Evolutionary conservation across 2,888 invertebrate species (phyloP).

Genomic region (Ornithoptera priamus): DNA sequence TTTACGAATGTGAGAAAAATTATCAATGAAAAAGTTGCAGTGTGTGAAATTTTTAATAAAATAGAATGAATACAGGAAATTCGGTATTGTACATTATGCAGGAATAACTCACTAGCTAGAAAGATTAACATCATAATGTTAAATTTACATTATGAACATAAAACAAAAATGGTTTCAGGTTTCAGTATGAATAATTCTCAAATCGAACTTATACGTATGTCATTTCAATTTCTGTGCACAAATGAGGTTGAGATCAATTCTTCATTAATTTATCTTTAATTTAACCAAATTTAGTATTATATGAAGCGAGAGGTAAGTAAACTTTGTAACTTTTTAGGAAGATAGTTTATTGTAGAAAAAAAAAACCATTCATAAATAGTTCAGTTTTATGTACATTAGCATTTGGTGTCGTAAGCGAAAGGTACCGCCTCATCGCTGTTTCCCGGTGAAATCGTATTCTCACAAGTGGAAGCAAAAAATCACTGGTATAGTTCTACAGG

Average conservation of each 20-base stretch:
- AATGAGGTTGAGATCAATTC: too few relatives aligned
- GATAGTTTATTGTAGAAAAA: neutral
- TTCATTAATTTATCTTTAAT: too few relatives aligned
- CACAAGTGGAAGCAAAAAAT: constrained; percentile 68
- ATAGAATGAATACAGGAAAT: constrained; percentile 12
- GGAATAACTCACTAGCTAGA: neutral
- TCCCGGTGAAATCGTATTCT: constrained; percentile 75
- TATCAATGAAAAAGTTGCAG: constrained; percentile 27
- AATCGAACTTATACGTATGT: too few relatives aligned
- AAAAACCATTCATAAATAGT: neutral
- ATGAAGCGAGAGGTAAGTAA: neutral
- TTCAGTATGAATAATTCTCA: too few relatives aligned
- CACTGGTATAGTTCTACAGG: constrained; percentile 50
- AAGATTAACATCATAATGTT: neutral
- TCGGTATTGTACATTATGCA: too few relatives aligned
- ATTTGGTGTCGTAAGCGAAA: constrained; percentile 73
- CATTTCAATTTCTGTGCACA: too few relatives aligned
- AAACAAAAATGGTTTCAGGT: too few relatives aligned
- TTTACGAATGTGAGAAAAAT: constrained; percentile 25
- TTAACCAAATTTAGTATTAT: too few relatives aligned
- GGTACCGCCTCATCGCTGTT: constrained; percentile 65
- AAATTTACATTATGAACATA: too few relatives aligned
- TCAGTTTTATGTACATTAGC: constrained; percentile 42
- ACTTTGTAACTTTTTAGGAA: neutral
- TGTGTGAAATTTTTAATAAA: constrained; percentile 14